Evolutionary conservation across 2,888 invertebrate genomes (phyloP).

Genomic region (Lasioglossum leucozonium): DNA sequence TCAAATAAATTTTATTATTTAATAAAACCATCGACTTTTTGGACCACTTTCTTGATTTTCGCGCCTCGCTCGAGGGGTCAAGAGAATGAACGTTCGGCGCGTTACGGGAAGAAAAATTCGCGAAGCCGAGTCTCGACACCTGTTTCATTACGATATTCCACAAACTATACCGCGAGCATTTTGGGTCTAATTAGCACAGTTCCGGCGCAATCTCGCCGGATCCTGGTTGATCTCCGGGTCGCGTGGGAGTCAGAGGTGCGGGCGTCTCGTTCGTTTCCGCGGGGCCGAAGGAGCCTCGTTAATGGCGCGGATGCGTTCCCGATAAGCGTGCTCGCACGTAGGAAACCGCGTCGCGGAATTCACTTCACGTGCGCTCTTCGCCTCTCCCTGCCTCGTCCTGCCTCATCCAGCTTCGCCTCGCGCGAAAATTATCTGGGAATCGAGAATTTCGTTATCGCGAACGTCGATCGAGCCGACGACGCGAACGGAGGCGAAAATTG

Average conservation of each 20-base stretch:
- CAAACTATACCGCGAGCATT: not conserved
- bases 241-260: not conserved
- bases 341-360: constrained; percentile 51
- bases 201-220: not conserved
- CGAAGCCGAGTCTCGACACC: too few relatives aligned
- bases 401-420: not conserved
- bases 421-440: not conserved
- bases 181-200: not conserved
- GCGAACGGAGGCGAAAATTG: not conserved
- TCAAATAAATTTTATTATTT: too few relatives aligned
- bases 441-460: not conserved
- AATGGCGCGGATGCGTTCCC: not conserved
- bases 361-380: constrained; percentile 62
- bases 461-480: not conserved
- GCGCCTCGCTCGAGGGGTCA: too few relatives aligned
- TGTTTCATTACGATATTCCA: too few relatives aligned
- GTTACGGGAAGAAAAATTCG: too few relatives aligned
- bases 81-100: too few relatives aligned
- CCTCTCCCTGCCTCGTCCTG: not conserved
- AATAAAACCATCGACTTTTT: too few relatives aligned
- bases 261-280: constrained; percentile 6
- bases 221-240: not conserved
- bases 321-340: constrained; percentile 12
- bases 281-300: not conserved
- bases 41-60: too few relatives aligned